Percentiles rank a stretch among this genome's conserved stretches.
Evolutionary conservation across 2,888 invertebrate genomes (phyloP).

Genomic region (Archaeoteleia sp.): DNA sequence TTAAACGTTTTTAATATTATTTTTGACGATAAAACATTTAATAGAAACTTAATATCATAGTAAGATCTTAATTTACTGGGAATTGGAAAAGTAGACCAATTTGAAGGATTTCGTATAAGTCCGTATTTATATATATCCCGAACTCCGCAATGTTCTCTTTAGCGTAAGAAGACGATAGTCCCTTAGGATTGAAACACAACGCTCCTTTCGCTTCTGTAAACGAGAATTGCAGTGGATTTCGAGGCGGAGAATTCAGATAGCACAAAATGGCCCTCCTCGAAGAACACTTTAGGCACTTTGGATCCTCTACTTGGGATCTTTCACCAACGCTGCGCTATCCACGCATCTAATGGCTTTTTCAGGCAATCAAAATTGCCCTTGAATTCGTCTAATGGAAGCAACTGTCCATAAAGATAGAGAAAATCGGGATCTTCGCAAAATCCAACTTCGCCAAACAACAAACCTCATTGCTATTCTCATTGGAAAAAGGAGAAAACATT

Average conservation of each 20-base stretch:
- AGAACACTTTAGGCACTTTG: conserved; percentile 52
- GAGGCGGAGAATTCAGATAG: conserved; percentile 28
- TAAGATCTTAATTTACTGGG: too few relatives aligned
- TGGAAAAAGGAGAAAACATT: conserved; percentile 8
- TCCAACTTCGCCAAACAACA: conserved; percentile 1
- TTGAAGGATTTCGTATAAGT: too few relatives aligned
- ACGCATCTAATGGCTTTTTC: conserved; percentile 37
- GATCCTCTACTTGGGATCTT: conserved; percentile 35
- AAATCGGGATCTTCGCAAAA: conserved; percentile 39
- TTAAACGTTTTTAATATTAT: too few relatives aligned
- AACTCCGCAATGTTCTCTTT: conserved; percentile 18
- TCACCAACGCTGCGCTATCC: conserved; percentile 34
- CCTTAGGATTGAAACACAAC: conserved; percentile 34
- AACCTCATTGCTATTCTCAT: conserved; percentile 20
- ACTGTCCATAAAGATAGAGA: conserved; percentile 38
- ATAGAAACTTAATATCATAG: too few relatives aligned
- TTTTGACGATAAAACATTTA: too few relatives aligned
- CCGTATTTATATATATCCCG: too few relatives aligned
- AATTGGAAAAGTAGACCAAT: too few relatives aligned
- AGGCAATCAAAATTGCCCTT: conserved; percentile 46
- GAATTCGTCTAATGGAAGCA: conserved; percentile 42
- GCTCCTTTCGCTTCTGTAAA: conserved; percentile 29
- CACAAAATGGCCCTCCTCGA: conserved; percentile 34
- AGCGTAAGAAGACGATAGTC: conserved; percentile 29
- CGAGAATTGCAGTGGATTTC: conserved; percentile 31